Percentiles rank a stretch among this genome's conserved stretches.
Evolutionary conservation across 2,113 vertebrate genomes (phyloP).

Genomic region (Baryphthengus martii): DNA sequence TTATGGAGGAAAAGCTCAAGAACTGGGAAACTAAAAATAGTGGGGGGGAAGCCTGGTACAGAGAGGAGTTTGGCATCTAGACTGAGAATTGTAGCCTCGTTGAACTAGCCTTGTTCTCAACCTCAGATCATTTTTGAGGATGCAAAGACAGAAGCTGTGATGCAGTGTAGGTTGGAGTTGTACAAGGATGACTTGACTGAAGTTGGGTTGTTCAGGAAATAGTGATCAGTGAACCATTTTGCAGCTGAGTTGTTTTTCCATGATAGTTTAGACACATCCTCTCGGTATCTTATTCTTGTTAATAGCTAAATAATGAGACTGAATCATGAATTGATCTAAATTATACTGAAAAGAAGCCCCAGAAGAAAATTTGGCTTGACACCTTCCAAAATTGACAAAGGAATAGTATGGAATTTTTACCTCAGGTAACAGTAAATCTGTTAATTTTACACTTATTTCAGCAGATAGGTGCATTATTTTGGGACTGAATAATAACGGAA

Average conservation of each 20-base stretch:
- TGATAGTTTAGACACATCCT: not conserved
- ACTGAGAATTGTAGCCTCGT: not conserved
- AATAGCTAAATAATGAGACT: not conserved
- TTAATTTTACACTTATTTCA: constrained; percentile 32
- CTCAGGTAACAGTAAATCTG: constrained; percentile 32
- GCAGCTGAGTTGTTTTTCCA: not conserved
- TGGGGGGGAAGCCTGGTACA: not conserved
- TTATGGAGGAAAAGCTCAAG: not conserved
- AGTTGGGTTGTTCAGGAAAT: not conserved
- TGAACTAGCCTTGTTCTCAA: not conserved
- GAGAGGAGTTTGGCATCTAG: not conserved
- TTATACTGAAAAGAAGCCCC: not conserved
- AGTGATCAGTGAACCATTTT: not conserved
- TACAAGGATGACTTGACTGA: not conserved
- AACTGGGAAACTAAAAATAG: not conserved
- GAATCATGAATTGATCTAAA: not conserved
- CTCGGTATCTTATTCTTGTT: not conserved
- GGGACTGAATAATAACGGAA: constrained; percentile 40
- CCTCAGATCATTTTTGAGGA: not conserved
- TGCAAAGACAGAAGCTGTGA: not conserved
- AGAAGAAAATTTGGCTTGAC: not conserved
- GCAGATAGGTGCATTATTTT: constrained; percentile 45
- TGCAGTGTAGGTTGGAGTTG: not conserved
- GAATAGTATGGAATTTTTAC: constrained; percentile 7
- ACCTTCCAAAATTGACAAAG: not conserved